Evolutionary conservation across 2,888 invertebrate genomes (phyloP), one percentile per base, ranked within the genome.

Genomic region (Drosophila tripunctata): DNA sequence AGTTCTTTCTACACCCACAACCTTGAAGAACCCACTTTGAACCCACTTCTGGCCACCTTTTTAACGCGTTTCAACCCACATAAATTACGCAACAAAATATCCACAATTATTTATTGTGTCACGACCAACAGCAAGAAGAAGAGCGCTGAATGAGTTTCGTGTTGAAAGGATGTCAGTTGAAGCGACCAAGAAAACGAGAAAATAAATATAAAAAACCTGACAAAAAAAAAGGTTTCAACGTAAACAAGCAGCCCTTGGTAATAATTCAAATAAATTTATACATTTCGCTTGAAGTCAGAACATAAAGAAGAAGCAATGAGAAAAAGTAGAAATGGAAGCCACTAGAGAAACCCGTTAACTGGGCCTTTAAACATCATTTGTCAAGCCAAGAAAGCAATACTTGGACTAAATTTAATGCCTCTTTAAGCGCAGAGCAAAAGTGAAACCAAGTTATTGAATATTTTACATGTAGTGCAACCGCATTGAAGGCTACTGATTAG

Each of bases 181-280:
- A 36, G 47, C 36, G 41, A 15, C 24, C 51, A 38, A 27, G 27
- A 27, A 38, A n/a, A 10, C 14, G 12, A 33, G n/a, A n/a, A n/a
- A n/a, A n/a, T n/a, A n/a, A n/a, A n/a, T n/a, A n/a, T n/a, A n/a
- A n/a, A n/a, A n/a, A n/a, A n/a, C n/a, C n/a, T n/a, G n/a, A n/a
- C n/a, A n/a, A n/a, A 51, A 19, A 65, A 73, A 78, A 78, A 67
- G 78, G 75, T 63, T 72, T 62, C 51, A 43, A 12, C 54, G 65
- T 54, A 56, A 71, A 75, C 78, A 65, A 62, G 45, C 35, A 48
- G 41, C 41, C 45, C 54, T 45, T 27, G 41, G 41, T 47, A 64
- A 78, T 82, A 82, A 75, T 78, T 78, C 82, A 82, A 82, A 81
- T 67, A 74, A 71, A 67, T 76, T 68, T 65, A 70, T 61, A 70